Evolutionary conservation across 37 sponge, comb jelly and placozoan species (phyloP).

Genomic region (Diacarnus erythraeanus): DNA sequence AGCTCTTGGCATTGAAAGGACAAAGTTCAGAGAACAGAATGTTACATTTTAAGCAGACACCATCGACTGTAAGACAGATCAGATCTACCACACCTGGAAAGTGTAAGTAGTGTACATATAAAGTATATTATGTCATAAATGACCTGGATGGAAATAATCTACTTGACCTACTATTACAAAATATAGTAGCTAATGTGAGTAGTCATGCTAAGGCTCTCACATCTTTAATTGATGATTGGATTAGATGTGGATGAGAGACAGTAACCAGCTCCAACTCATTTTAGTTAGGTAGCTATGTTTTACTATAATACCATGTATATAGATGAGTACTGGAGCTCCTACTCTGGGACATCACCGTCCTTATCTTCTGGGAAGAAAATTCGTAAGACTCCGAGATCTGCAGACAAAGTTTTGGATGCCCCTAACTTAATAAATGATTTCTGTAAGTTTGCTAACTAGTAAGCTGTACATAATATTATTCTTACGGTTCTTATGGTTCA

Average conservation of each 20-base stretch:
- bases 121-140: neutral
- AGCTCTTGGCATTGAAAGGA: conserved; percentile 23
- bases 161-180: neutral
- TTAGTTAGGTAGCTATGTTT: neutral
- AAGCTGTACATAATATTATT: neutral
- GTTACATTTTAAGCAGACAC: conserved; percentile 28
- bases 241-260: too few relatives aligned
- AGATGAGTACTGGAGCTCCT: conserved; percentile 46
- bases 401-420: conserved; percentile 88
- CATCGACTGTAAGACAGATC: neutral
- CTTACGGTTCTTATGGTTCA: neutral
- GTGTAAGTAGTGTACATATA: neutral
- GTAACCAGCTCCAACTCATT: too few relatives aligned
- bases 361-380: conserved; percentile 6
- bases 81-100: conserved; percentile 6
- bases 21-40: conserved; percentile 25
- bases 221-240: too few relatives aligned
- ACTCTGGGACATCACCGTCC: neutral
- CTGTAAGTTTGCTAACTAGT: conserved; percentile 43
- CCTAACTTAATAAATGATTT: conserved; percentile 86
- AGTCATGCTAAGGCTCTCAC: too few relatives aligned
- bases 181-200: too few relatives aligned
- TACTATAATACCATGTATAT: neutral
- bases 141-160: neutral
- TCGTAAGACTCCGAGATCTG: conserved; percentile 60